phyloP scores from a whole-genome alignment of 2,113 vertebrate genomes.

The Paratilapia polleni region DNA sequence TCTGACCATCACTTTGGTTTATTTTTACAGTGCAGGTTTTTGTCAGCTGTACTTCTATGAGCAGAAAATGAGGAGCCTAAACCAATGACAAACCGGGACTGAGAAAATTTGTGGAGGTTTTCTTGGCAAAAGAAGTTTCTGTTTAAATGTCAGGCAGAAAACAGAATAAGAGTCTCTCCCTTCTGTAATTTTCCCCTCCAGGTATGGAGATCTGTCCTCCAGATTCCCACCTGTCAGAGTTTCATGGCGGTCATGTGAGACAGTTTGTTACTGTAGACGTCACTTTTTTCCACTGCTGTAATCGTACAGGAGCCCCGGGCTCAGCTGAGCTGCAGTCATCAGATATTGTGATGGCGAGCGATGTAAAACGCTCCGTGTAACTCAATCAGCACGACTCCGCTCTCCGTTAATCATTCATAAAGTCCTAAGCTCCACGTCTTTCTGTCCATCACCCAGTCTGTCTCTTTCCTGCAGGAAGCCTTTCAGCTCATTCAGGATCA shows the following conservation, averaged over 20 bases:
- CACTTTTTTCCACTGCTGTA: slow-evolving; percentile 54
- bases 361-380: slow-evolving; percentile 71
- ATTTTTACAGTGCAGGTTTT: neutral
- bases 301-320: neutral
- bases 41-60: no score
- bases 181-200: neutral
- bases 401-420: slow-evolving; percentile 77
- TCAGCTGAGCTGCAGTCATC: slow-evolving; percentile 57
- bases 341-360: slow-evolving; percentile 58
- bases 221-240: neutral
- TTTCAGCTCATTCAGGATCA: neutral
- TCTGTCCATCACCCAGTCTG: neutral
- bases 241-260: slow-evolving; percentile 23
- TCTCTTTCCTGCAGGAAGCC: neutral
- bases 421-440: slow-evolving; percentile 7
- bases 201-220: neutral
- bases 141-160: neutral
- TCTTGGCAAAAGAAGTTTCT: neutral
- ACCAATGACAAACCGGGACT: neutral
- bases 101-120: neutral
- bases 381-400: slow-evolving; percentile 69
- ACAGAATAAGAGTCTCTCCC: neutral
- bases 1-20: neutral
- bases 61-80: neutral
- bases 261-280: slow-evolving; percentile 17